These are phyloP conservation scores for Polymixis flavicincta DNA, from an alignment of 2,888 invertebrate genomes.

Conservation along the genomic window DNA sequence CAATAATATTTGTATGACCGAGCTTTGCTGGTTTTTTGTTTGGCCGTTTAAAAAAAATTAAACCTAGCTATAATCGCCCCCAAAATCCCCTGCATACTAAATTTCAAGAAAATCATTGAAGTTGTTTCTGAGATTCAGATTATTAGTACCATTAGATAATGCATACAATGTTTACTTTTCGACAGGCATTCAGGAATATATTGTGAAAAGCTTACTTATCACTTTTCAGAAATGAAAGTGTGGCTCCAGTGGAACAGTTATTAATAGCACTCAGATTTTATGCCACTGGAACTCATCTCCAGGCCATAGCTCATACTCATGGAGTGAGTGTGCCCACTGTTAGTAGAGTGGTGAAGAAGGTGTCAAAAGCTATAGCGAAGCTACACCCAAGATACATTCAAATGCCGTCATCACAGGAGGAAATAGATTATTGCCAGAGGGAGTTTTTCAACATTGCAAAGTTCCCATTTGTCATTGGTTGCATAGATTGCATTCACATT, in stretches of 20 bases:
- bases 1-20: no score
- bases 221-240: conserved; percentile 27
- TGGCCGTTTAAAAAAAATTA: no score
- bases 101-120: no score
- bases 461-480: conserved; percentile 35
- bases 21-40: no score
- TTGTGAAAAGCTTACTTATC: not conserved
- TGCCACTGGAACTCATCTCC: conserved; percentile 45
- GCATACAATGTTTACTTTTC: not conserved
- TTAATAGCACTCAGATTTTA: conserved; percentile 46
- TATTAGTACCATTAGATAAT: no score
- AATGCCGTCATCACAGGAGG: conserved; percentile 23
- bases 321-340: conserved; percentile 41
- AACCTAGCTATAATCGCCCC: no score
- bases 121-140: no score
- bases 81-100: no score
- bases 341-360: conserved; percentile 44
- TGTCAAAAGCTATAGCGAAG: conserved; percentile 34
- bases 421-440: conserved; percentile 21
- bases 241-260: conserved; percentile 42
- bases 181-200: not conserved
- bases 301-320: conserved; percentile 24
- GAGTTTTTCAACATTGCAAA: conserved; percentile 39
- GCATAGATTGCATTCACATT: conserved; percentile 30
- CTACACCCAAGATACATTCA: conserved; percentile 15